Evolutionary conservation across 1,140 invertebrate genomes (phyloP).

Genomic region (Saccostrea cuccullata): DNA sequence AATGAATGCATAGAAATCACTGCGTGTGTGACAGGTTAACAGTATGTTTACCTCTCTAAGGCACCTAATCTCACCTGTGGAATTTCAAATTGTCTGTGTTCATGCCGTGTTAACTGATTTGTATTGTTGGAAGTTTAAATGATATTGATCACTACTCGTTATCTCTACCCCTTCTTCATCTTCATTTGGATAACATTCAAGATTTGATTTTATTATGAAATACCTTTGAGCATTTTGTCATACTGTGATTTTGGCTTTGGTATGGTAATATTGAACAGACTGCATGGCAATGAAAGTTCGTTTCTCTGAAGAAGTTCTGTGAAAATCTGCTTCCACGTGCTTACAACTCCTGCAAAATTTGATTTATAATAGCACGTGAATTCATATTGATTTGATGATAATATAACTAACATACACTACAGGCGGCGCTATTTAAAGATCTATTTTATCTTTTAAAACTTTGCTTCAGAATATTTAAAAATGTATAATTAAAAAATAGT

Average conservation of each 20-base stretch:
- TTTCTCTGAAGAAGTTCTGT: background rate
- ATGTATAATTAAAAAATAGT: no score
- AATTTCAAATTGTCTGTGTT: background rate
- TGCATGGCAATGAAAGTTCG: slow-evolving; percentile 16
- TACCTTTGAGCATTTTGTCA: slow-evolving; percentile 63
- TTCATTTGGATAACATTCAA: background rate
- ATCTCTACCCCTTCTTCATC: background rate
- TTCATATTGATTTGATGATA: no score
- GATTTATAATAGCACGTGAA: background rate
- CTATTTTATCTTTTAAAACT: no score
- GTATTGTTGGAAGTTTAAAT: background rate
- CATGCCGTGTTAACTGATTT: background rate
- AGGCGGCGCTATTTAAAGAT: no score
- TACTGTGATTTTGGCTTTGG: slow-evolving; percentile 57
- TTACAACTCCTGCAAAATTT: slow-evolving; percentile 40
- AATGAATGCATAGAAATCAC: no score
- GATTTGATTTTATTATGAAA: background rate
- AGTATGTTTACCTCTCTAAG: no score
- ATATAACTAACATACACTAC: no score
- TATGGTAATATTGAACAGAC: background rate
- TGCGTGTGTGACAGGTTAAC: no score
- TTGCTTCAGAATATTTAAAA: no score
- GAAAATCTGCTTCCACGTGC: slow-evolving; percentile 12
- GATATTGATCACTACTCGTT: background rate
- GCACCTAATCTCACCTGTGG: no score